Evolutionary conservation across 2,113 vertebrate species (phyloP).

Genomic region (Oryzias javanicus): DNA sequence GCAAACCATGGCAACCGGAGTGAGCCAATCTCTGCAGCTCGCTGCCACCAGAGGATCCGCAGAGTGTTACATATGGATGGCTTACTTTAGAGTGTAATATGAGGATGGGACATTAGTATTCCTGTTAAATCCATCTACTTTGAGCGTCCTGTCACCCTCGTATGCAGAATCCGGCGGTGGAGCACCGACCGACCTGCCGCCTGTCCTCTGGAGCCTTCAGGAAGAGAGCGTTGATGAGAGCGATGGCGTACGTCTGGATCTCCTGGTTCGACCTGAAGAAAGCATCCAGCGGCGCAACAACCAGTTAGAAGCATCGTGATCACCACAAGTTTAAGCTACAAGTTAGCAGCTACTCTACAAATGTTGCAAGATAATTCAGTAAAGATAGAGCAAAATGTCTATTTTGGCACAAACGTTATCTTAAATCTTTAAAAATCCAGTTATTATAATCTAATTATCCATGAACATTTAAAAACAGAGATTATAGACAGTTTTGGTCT

Average conservation of each 20-base stretch:
- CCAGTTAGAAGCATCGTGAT: slow-evolving; percentile 76
- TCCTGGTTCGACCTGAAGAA: slow-evolving; percentile 95
- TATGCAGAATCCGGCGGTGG: slow-evolving; percentile 7
- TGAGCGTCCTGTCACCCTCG: slow-evolving; percentile 9
- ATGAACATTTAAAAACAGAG: background rate
- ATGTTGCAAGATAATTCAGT: background rate
- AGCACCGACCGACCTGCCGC: slow-evolving; percentile 85
- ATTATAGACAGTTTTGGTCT: slow-evolving; percentile 15
- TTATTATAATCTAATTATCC: too few relatives aligned
- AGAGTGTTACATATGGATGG: slow-evolving; percentile 6
- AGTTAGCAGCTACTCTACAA: background rate
- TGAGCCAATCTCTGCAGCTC: slow-evolving; percentile 27
- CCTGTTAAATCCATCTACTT: slow-evolving; percentile 7
- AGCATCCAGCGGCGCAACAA: slow-evolving; percentile 50
- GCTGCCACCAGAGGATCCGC: slow-evolving; percentile 9
- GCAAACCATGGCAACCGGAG: slow-evolving; percentile 5
- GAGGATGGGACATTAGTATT: slow-evolving; percentile 25
- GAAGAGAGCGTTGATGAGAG: slow-evolving; percentile 97
- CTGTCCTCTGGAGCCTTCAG: slow-evolving; percentile 97
- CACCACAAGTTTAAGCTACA: slow-evolving; percentile 29
- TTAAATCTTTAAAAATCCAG: too few relatives aligned
- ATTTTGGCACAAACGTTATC: background rate
- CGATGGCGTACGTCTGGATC: slow-evolving; percentile 98
- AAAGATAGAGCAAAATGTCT: slow-evolving; percentile 7
- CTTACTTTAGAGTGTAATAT: slow-evolving; percentile 20